These are phyloP conservation scores for Vultur gryphus DNA, from an alignment of 2,797 vertebrate genomes.

Conservation along the genomic window DNA sequence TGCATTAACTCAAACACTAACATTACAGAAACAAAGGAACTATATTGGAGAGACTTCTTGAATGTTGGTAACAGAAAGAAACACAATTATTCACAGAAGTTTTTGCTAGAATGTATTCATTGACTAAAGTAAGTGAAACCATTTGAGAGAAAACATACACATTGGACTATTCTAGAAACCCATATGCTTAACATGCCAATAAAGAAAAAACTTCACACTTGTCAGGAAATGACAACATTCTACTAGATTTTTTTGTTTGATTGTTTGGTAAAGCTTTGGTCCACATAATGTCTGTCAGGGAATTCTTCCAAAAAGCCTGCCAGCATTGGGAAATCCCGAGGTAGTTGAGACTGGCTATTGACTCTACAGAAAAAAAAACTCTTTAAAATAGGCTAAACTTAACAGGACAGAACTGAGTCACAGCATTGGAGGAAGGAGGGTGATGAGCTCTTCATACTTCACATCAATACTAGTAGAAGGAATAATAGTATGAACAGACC, in stretches of 20 bases:
- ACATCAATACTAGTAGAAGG: background rate
- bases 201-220: background rate
- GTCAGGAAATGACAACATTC: background rate
- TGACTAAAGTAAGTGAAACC: background rate
- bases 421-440: background rate
- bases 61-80: background rate
- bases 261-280: background rate
- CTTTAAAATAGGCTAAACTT: background rate
- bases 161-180: background rate
- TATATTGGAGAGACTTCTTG: background rate
- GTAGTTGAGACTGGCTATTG: background rate
- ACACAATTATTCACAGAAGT: background rate
- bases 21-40: background rate
- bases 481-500: background rate
- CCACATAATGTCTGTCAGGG: background rate
- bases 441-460: background rate
- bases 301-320: background rate
- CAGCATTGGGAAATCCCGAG: background rate
- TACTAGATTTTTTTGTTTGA: background rate
- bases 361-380: background rate
- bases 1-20: background rate
- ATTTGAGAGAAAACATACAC: background rate
- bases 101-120: background rate
- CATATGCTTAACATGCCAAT: background rate
- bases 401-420: background rate